Evolutionary conservation across 2,113 vertebrate species (phyloP), one percentile per base, ranked within the genome.

Genomic region (Leucoraja erinaceus): DNA sequence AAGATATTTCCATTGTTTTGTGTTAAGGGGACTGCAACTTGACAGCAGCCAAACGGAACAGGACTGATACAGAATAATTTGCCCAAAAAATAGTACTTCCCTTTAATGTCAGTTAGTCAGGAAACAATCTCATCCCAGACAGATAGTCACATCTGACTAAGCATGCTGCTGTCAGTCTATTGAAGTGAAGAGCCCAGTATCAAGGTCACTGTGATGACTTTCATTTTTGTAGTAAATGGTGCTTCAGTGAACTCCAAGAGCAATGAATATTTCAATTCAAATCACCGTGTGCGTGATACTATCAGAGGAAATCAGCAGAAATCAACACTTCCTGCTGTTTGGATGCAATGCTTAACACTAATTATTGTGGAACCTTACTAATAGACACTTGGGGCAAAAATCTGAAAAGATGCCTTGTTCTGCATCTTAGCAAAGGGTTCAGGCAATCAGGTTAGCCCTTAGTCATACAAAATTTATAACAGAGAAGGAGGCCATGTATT

Each of bases 131-230:
- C 33, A 12, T 72, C 47, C 31, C 33, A 74, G 90, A 47, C 66
- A 91, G 90, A 91, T 54, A 72, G 90, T 91, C 63, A 74, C 90
- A 91, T 91, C 47, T 91, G 33, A 91, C 33, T 91, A 91, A 91
- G 54, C 90, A 72, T 20, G 14, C 66, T 91, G 90, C 2, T 91
- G 68, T 91, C 22, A 33, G 90, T 25, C 33, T 28, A 91, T 22
- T 91, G 90, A 91, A 91, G 66, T 25, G 38, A 47, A 74, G 33
- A 25, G 90, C 59, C 38, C 70, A 61, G 90, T 28, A 54, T 28
- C 90, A 91, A 91, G 90, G 90, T 91, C 90, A 91, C 18, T 3
- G 31, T 54, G 28, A 63, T 31, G 59, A 88, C 59, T 88, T 88
- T 88, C 12, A n/a, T 16, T 88, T 31, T 88, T 88, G 83, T 3